Evolutionary conservation across 92 coral and sea anemone genomes (phyloP).

Genomic region (Heteractis magnifica): DNA sequence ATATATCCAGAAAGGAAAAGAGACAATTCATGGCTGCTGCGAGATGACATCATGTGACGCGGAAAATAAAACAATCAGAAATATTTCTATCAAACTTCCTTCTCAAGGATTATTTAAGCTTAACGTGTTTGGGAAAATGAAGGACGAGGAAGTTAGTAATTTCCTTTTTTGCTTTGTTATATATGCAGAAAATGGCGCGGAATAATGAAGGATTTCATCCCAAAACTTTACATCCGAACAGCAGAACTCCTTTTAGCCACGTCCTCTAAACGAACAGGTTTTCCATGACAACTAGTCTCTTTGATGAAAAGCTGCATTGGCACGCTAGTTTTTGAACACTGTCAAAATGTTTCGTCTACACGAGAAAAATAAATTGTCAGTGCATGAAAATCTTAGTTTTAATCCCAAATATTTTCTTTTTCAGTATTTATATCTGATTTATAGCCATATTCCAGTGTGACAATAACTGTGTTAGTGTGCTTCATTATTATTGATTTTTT

Average conservation of each 20-base stretch:
- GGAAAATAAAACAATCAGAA: not conserved
- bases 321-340: too few relatives aligned
- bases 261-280: not conserved
- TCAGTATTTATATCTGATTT: not conserved
- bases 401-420: too few relatives aligned
- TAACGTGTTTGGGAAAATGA: conserved; percentile 54
- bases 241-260: too few relatives aligned
- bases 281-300: not conserved
- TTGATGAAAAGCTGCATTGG: too few relatives aligned
- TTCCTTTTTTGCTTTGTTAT: conserved; percentile 39
- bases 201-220: not conserved
- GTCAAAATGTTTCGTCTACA: too few relatives aligned
- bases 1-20: conserved; percentile 24
- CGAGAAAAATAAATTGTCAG: too few relatives aligned
- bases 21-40: conserved; percentile 37
- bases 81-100: conserved; percentile 43
- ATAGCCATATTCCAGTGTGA: not conserved
- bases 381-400: not conserved
- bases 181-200: conserved; percentile 38
- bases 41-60: not conserved
- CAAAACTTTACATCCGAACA: not conserved
- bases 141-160: conserved; percentile 2
- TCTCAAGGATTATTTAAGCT: conserved; percentile 44
- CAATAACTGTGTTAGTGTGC: not conserved
- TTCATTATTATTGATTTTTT: not conserved